A percentile compares a stretch with the other conserved stretches of the same genome.
These are phyloP conservation scores for Sebastolobus altivelis DNA, from an alignment of 2,797 vertebrate species.

Conservation along the genomic window DNA sequence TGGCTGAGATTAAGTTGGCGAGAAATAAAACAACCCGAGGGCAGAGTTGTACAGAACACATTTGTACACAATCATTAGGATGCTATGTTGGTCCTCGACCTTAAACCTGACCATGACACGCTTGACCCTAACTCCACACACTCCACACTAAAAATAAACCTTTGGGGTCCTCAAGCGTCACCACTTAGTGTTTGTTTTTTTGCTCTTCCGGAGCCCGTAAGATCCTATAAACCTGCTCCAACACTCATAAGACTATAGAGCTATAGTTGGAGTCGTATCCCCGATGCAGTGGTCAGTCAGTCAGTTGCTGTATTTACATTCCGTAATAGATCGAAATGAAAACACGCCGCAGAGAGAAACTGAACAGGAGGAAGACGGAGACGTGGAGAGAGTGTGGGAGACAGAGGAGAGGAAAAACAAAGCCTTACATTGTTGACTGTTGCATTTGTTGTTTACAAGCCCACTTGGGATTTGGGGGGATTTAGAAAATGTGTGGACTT, in stretches of 20 bases:
- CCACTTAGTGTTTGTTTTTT: not conserved
- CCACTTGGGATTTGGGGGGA: constrained; percentile 49
- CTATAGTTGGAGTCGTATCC: not conserved
- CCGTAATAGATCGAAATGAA: constrained; percentile 51
- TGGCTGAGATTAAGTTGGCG: constrained; percentile 40
- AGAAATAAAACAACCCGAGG: constrained; percentile 19
- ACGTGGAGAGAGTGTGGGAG: constrained; percentile 37
- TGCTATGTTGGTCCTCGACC: not conserved
- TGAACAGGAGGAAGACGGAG: constrained; percentile 6
- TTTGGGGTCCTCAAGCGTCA: not conserved
- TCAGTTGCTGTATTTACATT: constrained; percentile 66
- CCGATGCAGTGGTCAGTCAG: constrained; percentile 40
- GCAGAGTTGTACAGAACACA: constrained; percentile 12
- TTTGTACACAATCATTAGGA: constrained; percentile 4
- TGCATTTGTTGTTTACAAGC: constrained; percentile 61
- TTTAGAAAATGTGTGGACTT: constrained; percentile 59
- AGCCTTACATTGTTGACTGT: constrained; percentile 63
- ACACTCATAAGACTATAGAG: not conserved
- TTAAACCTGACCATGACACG: constrained; percentile 26
- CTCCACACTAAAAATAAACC: constrained; percentile 9
- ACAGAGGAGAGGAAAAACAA: constrained; percentile 47
- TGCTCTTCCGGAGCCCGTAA: constrained; percentile 3
- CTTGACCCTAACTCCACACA: constrained; percentile 18
- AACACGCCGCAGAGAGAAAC: constrained; percentile 38
- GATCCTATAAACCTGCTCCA: not conserved